Evolutionary conservation across 2,797 vertebrate genomes (phyloP).

Genomic region (Pseudopleuronectes americanus): DNA sequence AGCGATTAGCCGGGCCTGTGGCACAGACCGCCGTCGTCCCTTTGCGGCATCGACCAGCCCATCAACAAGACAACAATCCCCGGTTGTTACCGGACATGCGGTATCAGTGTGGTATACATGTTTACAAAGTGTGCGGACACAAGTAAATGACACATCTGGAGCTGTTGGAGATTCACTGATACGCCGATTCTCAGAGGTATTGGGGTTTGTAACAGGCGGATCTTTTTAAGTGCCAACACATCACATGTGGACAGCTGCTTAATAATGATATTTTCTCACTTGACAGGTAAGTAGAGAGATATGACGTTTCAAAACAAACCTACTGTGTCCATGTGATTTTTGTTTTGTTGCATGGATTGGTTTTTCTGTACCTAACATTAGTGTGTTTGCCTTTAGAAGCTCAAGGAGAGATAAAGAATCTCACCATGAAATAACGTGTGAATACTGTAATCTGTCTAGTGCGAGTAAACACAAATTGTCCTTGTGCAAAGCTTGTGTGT

Average conservation of each 20-base stretch:
- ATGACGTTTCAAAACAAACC: slow-evolving; percentile 16
- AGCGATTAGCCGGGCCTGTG: slow-evolving; percentile 65
- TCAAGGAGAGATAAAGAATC: slow-evolving; percentile 7
- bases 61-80: slow-evolving; percentile 73
- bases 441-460: slow-evolving; percentile 20
- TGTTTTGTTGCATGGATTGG: slow-evolving; percentile 20
- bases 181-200: slow-evolving; percentile 55
- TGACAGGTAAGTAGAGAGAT: slow-evolving; percentile 23
- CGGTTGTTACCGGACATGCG: slow-evolving; percentile 69
- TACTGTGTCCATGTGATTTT: slow-evolving; percentile 14
- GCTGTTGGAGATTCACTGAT: slow-evolving; percentile 63
- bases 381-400: slow-evolving; percentile 7
- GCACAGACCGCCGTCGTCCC: slow-evolving; percentile 55
- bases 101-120: slow-evolving; percentile 72
- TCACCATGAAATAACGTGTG: slow-evolving; percentile 13
- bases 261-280: slow-evolving; percentile 34
- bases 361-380: slow-evolving; percentile 28
- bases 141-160: slow-evolving; percentile 73
- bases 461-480: slow-evolving; percentile 29
- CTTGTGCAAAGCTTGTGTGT: slow-evolving; percentile 37
- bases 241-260: slow-evolving; percentile 38
- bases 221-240: slow-evolving; percentile 49
- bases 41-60: slow-evolving; percentile 58
- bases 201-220: slow-evolving; percentile 27
- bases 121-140: slow-evolving; percentile 60